Conservation (phyloP, 2,888 invertebrate species). For the Rhyacophila evoluta region DNA sequence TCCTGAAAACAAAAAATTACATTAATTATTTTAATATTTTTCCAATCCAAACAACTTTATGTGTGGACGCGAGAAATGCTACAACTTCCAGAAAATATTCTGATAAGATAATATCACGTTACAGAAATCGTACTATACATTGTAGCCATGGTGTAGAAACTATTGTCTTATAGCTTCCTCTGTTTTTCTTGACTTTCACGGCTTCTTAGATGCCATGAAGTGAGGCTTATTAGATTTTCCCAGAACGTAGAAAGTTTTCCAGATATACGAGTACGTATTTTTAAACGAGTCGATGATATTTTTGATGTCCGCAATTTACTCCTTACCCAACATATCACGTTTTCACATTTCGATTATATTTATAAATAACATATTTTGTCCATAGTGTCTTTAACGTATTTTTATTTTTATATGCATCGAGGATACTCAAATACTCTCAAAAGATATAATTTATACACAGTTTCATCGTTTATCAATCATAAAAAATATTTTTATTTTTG, state of each 20-base stretch:
- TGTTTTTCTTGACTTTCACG: background rate
- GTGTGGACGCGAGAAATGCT: too few species aligned
- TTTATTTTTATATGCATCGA: too few species aligned
- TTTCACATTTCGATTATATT: background rate
- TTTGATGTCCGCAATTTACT: background rate
- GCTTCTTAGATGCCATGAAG: slow-evolving; percentile 3
- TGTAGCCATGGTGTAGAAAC: background rate
- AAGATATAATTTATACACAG: too few species aligned
- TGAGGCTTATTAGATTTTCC: slow-evolving; percentile 1
- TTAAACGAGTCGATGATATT: background rate
- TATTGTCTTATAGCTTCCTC: background rate
- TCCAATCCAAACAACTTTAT: too few species aligned
- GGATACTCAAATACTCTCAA: too few species aligned
- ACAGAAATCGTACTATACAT: background rate
- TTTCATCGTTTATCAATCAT: too few species aligned
- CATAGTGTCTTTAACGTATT: too few species aligned
- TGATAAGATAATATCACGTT: background rate
- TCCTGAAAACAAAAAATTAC: background rate
- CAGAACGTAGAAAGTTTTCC: background rate
- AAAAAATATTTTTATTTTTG: too few species aligned
- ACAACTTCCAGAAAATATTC: too few species aligned
- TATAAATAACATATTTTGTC: too few species aligned
- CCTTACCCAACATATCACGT: background rate
- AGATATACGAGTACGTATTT: background rate
- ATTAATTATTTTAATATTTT: background rate